These are phyloP conservation scores for Sinonovacula constricta DNA, from an alignment of 1,140 invertebrate genomes.

Conservation along the genomic window DNA sequence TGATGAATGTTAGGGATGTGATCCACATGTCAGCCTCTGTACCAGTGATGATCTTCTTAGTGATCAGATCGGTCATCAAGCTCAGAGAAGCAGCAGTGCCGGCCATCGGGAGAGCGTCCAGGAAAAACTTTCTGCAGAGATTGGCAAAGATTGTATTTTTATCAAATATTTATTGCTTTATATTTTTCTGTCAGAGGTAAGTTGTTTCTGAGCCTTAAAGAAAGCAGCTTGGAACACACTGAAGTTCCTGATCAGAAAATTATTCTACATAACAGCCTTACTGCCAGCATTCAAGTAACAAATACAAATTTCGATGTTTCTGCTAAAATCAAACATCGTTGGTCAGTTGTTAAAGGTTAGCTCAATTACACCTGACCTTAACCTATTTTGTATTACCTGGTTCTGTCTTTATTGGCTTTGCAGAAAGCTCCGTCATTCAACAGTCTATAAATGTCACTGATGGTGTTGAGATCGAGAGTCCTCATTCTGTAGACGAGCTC, in stretches of 20 bases:
- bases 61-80: slow-evolving; percentile 89
- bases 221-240: too few species aligned
- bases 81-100: slow-evolving; percentile 87
- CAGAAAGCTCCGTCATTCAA: slow-evolving; percentile 59
- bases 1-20: slow-evolving; percentile 88
- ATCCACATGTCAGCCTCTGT: slow-evolving; percentile 87
- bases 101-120: slow-evolving; percentile 90
- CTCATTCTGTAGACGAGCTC: slow-evolving; percentile 70
- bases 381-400: slow-evolving; percentile 63
- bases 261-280: too few species aligned
- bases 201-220: too few species aligned
- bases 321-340: too few species aligned
- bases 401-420: slow-evolving; percentile 55
- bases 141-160: too few species aligned
- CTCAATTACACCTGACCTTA: too few species aligned
- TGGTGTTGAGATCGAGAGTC: slow-evolving; percentile 52
- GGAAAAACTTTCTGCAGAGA: slow-evolving; percentile 78
- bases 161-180: too few species aligned
- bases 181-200: too few species aligned
- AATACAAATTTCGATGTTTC: too few species aligned
- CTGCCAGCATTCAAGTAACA: too few species aligned
- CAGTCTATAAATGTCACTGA: slow-evolving; percentile 54
- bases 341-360: too few species aligned
- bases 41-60: slow-evolving; percentile 83
- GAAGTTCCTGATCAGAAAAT: too few species aligned